Evolutionary conservation across 2,797 vertebrate species (phyloP).

Genomic region (Discoglossus pictus): DNA sequence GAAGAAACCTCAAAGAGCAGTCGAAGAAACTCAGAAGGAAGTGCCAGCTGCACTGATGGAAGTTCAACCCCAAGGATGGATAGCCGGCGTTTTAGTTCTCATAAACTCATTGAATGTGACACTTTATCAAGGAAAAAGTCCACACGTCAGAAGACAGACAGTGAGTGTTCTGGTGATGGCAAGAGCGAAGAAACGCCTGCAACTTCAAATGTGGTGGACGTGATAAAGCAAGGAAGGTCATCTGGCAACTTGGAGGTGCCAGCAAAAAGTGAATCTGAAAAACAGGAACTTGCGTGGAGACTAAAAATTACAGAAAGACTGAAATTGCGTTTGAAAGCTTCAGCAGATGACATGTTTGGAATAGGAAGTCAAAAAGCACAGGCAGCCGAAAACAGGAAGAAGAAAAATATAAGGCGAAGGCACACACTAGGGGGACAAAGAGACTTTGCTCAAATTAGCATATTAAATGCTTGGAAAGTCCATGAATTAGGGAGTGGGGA

Average conservation of each 20-base stretch:
- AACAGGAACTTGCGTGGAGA: slow-evolving; percentile 84
- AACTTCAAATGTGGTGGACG: slow-evolving; percentile 80
- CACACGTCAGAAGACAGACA: slow-evolving; percentile 84
- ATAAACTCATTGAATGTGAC: slow-evolving; percentile 87
- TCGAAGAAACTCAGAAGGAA: slow-evolving; percentile 67
- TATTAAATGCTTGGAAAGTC: slow-evolving; percentile 85
- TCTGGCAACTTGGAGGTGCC: slow-evolving; percentile 82
- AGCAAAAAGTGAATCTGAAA: slow-evolving; percentile 77
- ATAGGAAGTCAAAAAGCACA: slow-evolving; percentile 77
- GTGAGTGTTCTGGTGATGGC: slow-evolving; percentile 79
- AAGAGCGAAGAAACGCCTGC: slow-evolving; percentile 73
- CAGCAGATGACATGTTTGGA: slow-evolving; percentile 90
- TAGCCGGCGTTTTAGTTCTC: slow-evolving; percentile 79
- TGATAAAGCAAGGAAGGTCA: slow-evolving; percentile 87
- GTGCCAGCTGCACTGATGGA: slow-evolving; percentile 67
- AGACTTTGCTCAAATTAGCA: slow-evolving; percentile 86
- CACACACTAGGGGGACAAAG: slow-evolving; percentile 92
- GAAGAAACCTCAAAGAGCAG: slow-evolving; percentile 61
- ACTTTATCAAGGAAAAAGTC: slow-evolving; percentile 85
- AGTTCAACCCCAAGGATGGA: slow-evolving; percentile 74
- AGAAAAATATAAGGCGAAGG: slow-evolving; percentile 84
- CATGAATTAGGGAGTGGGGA: slow-evolving; percentile 65
- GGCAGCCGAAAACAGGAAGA: slow-evolving; percentile 67
- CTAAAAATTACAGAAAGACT: slow-evolving; percentile 88
- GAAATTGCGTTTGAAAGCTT: slow-evolving; percentile 81